Base-by-base conservation (phyloP, 2,113 vertebrate genomes). In the Hymenochirus boettgeri region DNA sequence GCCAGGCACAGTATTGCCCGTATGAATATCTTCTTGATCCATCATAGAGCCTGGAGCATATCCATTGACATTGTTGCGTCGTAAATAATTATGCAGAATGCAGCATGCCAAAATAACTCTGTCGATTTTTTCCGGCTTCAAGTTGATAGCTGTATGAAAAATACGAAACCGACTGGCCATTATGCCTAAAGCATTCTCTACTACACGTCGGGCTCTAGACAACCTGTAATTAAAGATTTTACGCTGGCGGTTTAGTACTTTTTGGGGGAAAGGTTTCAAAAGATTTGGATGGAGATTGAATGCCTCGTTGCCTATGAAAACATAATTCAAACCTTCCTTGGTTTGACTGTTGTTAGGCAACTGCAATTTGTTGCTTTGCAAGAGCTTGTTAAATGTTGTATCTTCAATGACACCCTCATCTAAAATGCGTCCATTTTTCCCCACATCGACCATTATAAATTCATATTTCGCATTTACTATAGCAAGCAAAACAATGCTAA, bases 401-500 rank as follows among this genome's bases (percentile, higher is more conserved):
- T 62, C 46, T 7, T 51, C 25, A 48, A 62, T 69, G 2, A 65
- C 57, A 19, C 62, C 59, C 4, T 47, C 64, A 56, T 75, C 69
- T 9, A 58, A 63, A 7, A 25, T 47, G 10, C 50, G 33, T 0
- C 72, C 69, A 7, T 70, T 65, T 55, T 64, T 42, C 27, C 74
- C 74, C 10, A 76, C 57, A 17, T 74, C 55, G n/a, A 70, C 25
- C 13, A 51, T 48, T 5, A 46, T 54, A 35, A 69, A 71, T 19
- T 53, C 45, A 18, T 71, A 71, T 31, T 71, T 23, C 4, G 53
- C 70, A 29, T 74, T 61, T 3, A 62, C 46, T 6, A 69, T 58
- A 1, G 62, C 64, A 45, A 74, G 15, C 2, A 74, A 48, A 2
- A 73, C 65, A 4, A 71, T 48, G 7, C 59, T 69, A 18, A 69